Conservation (phyloP, 92 coral and sea anemone genomes). For the Heliopora coerulea region DNA sequence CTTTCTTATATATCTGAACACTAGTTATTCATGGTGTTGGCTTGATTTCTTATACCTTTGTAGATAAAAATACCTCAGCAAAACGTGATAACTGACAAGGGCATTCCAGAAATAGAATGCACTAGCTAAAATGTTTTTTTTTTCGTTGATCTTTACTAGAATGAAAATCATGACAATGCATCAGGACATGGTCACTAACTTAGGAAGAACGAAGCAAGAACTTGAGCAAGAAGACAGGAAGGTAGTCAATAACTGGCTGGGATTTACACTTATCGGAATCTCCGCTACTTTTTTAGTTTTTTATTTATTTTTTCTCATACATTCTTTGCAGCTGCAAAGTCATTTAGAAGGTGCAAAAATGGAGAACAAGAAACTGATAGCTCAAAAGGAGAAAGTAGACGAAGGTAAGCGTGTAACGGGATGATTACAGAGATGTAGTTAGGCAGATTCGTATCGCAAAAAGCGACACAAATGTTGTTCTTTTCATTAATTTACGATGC, state of each 20-base stretch:
- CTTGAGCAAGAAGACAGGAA: constrained; percentile 47
- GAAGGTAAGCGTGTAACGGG: constrained; percentile 49
- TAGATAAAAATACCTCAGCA: too few relatives aligned
- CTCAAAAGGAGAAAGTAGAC: constrained; percentile 52
- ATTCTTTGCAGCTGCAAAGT: constrained; percentile 45
- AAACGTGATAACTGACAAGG: too few relatives aligned
- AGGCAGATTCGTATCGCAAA: too few relatives aligned
- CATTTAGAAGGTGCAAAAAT: constrained; percentile 55
- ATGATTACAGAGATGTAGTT: too few relatives aligned
- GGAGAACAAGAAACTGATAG: constrained; percentile 60
- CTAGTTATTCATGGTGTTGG: too few relatives aligned
- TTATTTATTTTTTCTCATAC: neutral
- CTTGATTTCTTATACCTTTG: too few relatives aligned
- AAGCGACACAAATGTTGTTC: too few relatives aligned
- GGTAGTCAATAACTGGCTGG: constrained; percentile 42
- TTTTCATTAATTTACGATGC: too few relatives aligned
- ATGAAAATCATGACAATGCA: constrained; percentile 88
- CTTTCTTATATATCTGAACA: too few relatives aligned
- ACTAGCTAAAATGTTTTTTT: too few relatives aligned
- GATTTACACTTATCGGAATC: too few relatives aligned
- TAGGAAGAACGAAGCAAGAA: constrained; percentile 48
- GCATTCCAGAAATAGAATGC: too few relatives aligned
- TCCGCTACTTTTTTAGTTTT: neutral
- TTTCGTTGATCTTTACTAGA: constrained; percentile 33
- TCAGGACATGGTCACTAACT: constrained; percentile 57